Conservation (phyloP, 2,888 invertebrate genomes). For the Lepidocyrtinus sp. region DNA sequence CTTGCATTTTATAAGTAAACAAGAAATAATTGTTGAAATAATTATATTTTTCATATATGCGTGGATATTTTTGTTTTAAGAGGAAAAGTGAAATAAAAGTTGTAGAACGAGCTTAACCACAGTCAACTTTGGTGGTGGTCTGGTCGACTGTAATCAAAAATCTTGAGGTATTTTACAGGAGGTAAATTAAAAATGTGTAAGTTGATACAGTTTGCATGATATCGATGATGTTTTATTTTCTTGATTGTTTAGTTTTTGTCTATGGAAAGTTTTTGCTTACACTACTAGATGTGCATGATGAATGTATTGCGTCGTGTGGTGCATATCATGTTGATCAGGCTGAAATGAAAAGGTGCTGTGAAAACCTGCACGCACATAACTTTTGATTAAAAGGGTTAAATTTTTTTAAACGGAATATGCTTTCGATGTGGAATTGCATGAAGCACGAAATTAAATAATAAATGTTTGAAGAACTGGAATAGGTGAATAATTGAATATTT, state of each 20-base stretch:
- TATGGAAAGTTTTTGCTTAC: conserved; percentile 10
- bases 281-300: conserved; percentile 6
- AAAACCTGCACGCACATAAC: background rate
- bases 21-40: conserved; percentile 7
- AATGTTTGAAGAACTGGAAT: background rate
- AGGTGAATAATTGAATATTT: background rate
- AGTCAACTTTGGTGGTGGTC: conserved; percentile 18
- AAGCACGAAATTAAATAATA: background rate
- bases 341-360: background rate
- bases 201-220: background rate
- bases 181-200: conserved; percentile 15
- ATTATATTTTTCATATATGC: conserved; percentile 11
- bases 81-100: conserved; percentile 37
- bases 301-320: background rate
- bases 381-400: background rate
- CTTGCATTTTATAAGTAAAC: background rate
- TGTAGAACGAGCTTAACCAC: conserved; percentile 42
- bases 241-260: conserved; percentile 8
- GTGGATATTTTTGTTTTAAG: background rate
- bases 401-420: background rate
- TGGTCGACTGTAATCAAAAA: conserved; percentile 3
- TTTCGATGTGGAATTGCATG: background rate
- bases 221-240: background rate
- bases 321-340: background rate
- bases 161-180: background rate